Evolutionary conservation across 1,140 invertebrate species (phyloP), one percentile per base, ranked within the genome.

Genomic region (Drosophila quadrilineata): DNA sequence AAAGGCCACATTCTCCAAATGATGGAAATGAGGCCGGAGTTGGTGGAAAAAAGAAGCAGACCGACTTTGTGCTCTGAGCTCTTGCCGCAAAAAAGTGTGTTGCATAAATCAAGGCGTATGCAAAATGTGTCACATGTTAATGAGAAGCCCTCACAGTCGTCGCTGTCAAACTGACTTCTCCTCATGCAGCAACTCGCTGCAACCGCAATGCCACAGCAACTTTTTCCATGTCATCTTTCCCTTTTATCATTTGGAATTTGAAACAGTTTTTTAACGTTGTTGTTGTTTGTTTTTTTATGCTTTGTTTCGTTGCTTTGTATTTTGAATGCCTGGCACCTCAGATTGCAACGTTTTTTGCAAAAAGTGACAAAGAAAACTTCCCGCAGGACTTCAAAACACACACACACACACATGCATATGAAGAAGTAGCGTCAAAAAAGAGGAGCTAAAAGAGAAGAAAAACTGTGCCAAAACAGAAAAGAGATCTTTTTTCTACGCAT

Each of bases 341-440:
- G 26, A 46, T 50, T 58, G 53, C 41, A 48, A 9, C 26, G 46
- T 19, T 40, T n/a, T n/a, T n/a, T 22, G 36, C 29, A 43, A 53
- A 53, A 43, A 60, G 58, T 28, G 36, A 38, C 35, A 54, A 75
- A 46, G 54, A 57, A 70, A 77, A 60, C 53, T 57, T 68, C 48
- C 59, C 48, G 29, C 12, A 26, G 50, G 43, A 10, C 40, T 8
- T 10, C 40, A 24, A 19, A 26, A 14, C 31, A 29, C 43, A 57
- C 31, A 24, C 21, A 12, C 62, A 58, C 26, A 46, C 14, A 57
- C 43, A 49, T 21, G 16, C 41, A 48, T 12, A 45, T 14, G 48
- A 22, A 43, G 28, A 26, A 29, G 12, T 16, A 24, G 31, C 6
- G n/a, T 6, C 10, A 56, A 26, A 12, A 24, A 10, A 28, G 21